Evolutionary conservation across 2,113 vertebrate species (phyloP).

Genomic region (Bubo bubo): DNA sequence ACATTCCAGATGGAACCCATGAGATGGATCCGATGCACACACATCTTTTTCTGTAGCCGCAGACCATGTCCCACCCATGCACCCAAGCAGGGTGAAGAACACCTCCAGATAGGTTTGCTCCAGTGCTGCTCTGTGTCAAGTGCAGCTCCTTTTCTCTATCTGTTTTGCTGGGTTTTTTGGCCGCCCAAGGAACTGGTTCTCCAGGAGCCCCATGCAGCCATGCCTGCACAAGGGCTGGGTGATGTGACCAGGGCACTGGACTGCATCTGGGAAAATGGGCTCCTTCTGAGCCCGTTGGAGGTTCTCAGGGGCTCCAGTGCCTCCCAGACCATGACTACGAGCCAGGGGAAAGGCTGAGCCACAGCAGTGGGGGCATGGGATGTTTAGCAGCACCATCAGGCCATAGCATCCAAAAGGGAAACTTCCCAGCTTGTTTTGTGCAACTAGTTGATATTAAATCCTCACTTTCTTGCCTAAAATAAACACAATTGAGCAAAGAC

Average conservation of each 20-base stretch:
- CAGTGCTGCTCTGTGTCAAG: not conserved
- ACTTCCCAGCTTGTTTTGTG: conserved; percentile 10
- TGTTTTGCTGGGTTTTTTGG: fast-evolving
- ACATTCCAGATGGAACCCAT: no score
- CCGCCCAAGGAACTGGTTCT: fast-evolving
- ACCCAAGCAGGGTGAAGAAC: not conserved
- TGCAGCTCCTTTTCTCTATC: not conserved
- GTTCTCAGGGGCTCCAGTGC: not conserved
- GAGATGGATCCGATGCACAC: not conserved
- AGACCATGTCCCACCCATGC: not conserved
- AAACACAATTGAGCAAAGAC: conserved; percentile 28
- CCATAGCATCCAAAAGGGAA: not conserved
- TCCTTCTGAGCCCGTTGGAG: not conserved
- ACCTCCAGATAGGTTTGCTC: not conserved
- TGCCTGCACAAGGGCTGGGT: not conserved
- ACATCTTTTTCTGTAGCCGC: not conserved
- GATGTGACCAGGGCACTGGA: not conserved
- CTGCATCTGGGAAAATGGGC: not conserved
- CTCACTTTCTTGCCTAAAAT: conserved; percentile 24
- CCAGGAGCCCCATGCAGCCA: fast-evolving
- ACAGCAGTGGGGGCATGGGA: not conserved
- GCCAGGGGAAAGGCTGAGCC: not conserved
- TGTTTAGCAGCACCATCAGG: not conserved
- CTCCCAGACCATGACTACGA: not conserved
- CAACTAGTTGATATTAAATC: conserved; percentile 13